Conservation (phyloP, 92 coral and sea anemone genomes). For the Zoanthus sociatus region DNA sequence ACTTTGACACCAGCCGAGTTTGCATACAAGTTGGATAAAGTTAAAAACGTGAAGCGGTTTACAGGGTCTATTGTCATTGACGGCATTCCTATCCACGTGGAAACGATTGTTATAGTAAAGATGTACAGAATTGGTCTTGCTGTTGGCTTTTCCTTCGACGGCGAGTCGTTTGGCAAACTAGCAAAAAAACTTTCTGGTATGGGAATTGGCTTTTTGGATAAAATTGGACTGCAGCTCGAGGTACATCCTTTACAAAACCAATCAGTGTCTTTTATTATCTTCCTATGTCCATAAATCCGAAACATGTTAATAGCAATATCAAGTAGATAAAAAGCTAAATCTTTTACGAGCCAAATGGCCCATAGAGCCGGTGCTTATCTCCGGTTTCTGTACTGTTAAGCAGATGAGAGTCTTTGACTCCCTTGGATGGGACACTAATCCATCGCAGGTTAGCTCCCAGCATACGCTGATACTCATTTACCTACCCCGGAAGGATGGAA, state of each 20-base stretch:
- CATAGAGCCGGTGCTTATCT: too few species aligned
- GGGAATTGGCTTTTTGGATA: constrained; percentile 77
- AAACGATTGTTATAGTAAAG: constrained; percentile 65
- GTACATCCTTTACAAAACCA: constrained; percentile 35
- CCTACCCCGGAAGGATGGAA: too few species aligned
- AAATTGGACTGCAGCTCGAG: constrained; percentile 86
- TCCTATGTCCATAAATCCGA: too few species aligned
- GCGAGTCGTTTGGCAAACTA: constrained; percentile 89
- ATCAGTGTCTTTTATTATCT: too few species aligned
- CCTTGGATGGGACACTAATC: too few species aligned
- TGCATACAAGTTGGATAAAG: constrained; percentile 66
- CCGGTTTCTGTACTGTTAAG: too few species aligned
- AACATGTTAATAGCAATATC: too few species aligned
- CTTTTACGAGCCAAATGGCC: too few species aligned
- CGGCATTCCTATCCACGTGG: constrained; percentile 97
- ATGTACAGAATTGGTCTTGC: constrained; percentile 72
- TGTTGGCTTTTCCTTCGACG: constrained; percentile 91
- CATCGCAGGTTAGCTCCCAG: too few species aligned
- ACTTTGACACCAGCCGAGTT: constrained; percentile 72
- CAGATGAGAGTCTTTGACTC: too few species aligned
- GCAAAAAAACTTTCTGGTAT: constrained; percentile 86
- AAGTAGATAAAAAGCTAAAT: too few species aligned
- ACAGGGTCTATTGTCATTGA: constrained; percentile 78
- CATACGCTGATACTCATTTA: too few species aligned
- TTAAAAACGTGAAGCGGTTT: constrained; percentile 73